phyloP scores from a whole-genome alignment of 2,797 vertebrate genomes.

The Clarias platycephalus region DNA sequence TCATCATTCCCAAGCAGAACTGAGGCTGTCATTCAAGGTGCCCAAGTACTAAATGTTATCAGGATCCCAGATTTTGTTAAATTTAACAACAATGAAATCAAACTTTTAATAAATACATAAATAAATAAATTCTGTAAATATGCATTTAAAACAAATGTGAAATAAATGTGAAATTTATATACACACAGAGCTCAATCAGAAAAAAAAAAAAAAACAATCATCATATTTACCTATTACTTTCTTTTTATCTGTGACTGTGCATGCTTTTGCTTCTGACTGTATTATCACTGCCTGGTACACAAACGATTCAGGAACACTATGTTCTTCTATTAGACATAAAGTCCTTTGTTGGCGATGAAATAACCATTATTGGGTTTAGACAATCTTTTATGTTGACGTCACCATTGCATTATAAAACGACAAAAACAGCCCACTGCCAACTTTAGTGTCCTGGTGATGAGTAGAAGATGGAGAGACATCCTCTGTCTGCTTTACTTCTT shows the following conservation, averaged over 20 bases:
- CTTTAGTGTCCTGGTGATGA: conserved; percentile 52
- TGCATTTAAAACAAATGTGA: background rate
- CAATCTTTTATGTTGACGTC: conserved; percentile 59
- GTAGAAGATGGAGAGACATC: conserved; percentile 66
- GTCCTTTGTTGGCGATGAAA: conserved; percentile 7
- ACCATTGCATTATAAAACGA: conserved; percentile 67
- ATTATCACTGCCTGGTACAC: background rate
- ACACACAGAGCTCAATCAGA: background rate
- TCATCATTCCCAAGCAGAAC: no score
- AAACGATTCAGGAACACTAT: background rate
- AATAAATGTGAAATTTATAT: background rate
- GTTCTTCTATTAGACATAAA: conserved; percentile 19
- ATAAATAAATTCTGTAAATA: background rate
- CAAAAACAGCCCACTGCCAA: conserved; percentile 40
- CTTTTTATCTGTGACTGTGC: background rate
- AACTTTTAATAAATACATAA: background rate
- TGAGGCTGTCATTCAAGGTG: no score
- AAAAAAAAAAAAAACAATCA: background rate
- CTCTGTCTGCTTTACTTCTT: conserved; percentile 53
- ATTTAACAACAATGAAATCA: background rate
- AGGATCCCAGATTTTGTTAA: background rate
- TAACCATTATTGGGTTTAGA: background rate
- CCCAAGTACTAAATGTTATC: no score
- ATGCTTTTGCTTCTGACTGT: conserved; percentile 5
- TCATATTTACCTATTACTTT: background rate